Percentiles rank a stretch among this genome's conserved stretches.
Evolutionary conservation across 64 coral and sea anemone genomes (phyloP).

Genomic region (Cladopsammia gracilis): DNA sequence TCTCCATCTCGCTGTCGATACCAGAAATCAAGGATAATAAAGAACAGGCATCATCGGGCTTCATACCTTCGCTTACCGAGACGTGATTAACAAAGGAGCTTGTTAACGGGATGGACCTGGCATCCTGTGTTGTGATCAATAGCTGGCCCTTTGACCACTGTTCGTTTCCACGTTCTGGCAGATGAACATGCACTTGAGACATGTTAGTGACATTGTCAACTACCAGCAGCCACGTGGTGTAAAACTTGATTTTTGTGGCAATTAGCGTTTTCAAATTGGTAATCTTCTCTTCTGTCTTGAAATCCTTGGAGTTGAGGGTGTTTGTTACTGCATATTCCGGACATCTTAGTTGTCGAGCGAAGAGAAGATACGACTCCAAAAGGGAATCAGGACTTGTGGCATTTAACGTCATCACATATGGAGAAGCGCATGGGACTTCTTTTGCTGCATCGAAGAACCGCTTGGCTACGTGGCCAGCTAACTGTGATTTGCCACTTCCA

Average conservation of each 20-base stretch:
- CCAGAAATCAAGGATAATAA: neutral
- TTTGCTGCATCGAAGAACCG: neutral
- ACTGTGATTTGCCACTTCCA: constrained; percentile 15
- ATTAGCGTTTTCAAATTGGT: neutral
- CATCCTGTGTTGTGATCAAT: constrained; percentile 4
- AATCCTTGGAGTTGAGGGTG: neutral
- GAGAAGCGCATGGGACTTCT: neutral
- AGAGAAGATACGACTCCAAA: neutral
- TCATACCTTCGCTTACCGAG: neutral
- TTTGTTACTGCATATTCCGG: neutral
- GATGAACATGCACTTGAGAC: too few relatives aligned
- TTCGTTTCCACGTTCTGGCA: constrained; percentile 2
- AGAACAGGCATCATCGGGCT: too few relatives aligned
- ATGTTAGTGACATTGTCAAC: too few relatives aligned
- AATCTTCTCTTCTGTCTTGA: constrained; percentile 7
- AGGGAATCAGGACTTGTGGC: neutral
- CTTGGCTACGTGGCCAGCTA: constrained; percentile 21
- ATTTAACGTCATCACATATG: constrained; percentile 25
- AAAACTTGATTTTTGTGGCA: neutral
- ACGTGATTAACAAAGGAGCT: neutral
- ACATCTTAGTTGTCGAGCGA: neutral
- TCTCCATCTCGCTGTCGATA: constrained; percentile 1
- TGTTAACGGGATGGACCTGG: neutral
- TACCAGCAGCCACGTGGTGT: constrained; percentile 2
- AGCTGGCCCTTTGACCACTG: neutral